Base-by-base conservation (phyloP, 2,888 invertebrate genomes). In the Deladenus siricidicola region DNA sequence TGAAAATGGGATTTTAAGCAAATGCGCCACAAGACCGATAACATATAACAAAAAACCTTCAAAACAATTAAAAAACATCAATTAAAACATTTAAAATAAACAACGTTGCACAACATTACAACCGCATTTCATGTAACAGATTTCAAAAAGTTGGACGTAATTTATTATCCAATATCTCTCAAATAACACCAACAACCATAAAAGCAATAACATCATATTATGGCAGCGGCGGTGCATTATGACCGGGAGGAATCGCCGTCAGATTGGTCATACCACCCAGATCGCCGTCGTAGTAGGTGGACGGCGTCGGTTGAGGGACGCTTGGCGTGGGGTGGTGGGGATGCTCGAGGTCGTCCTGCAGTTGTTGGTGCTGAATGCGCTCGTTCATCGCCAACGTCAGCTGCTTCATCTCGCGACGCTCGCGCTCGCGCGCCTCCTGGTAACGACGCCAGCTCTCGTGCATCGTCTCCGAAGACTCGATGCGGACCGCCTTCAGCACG, bases 371-470 rank as follows among this genome's bases (percentile, higher is more conserved):
- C 49, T 39, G 47, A 19, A 60, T 60, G 4, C 60, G 56, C 47
- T 49, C 60, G 48, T 60, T 60, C 58, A 60, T 57, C 3, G 60
- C 60, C 60, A 60, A 60, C 29, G 60, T 60, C 43, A 60, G 48
- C 45, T 60, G 26, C 21, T 60, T 60, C 60, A 60, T 60, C 23
- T 60, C 60, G 1, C 29, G 26, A 24, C 60, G 50, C 30, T 60
- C 58, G 19, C 47, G 49, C 19, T 60, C 60, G 19, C 52, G 48
- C 21, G 34, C 49, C 51, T 60, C 60, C 24, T 60, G 60, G 10
- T 47, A 47, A 8, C 30, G 21, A n/a, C 58, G 58, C 60, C 60
- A 60, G 23, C 54, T 49, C 17, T 60, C 60, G 19, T 51, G 44
- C 58, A 60, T 50, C n/a, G 56, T 60, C 48, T 26, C 56, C n/a